A percentile compares a stretch with the other conserved stretches of the same genome.
These are phyloP conservation scores for Tridacna crocea DNA, from an alignment of 2,888 invertebrate species.

Conservation along the genomic window DNA sequence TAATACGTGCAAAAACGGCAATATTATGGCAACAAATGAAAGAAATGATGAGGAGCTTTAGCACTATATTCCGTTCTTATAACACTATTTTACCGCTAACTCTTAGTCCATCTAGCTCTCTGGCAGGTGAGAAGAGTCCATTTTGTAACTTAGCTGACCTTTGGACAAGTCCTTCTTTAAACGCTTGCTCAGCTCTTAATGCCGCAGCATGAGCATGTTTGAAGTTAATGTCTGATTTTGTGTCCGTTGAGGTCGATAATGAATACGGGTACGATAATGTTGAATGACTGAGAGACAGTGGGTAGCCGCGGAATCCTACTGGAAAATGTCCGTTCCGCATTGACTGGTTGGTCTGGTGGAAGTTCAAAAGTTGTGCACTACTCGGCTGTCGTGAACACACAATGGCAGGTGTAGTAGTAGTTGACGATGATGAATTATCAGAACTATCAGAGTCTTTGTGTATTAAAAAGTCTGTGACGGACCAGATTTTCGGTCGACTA, in stretches of 20 bases:
- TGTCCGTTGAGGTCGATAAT: slow-evolving; percentile 69
- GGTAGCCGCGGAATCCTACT: slow-evolving; percentile 68
- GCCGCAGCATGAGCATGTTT: slow-evolving; percentile 58
- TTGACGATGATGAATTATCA: slow-evolving; percentile 40
- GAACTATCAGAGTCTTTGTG: slow-evolving; percentile 53
- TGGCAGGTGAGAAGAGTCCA: slow-evolving; percentile 76
- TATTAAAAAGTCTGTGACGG: slow-evolving; percentile 72
- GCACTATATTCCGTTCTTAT: slow-evolving; percentile 22
- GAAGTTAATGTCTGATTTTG: slow-evolving; percentile 57
- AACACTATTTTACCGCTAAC: slow-evolving; percentile 66
- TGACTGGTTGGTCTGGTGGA: slow-evolving; percentile 67
- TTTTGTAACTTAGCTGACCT: slow-evolving; percentile 68
- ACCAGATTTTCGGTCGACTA: slow-evolving; percentile 75
- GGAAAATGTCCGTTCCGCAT: slow-evolving; percentile 69
- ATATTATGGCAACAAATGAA: background rate
- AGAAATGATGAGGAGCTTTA: background rate
- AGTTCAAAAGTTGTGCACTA: slow-evolving; percentile 65
- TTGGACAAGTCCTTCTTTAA: slow-evolving; percentile 61
- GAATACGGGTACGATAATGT: slow-evolving; percentile 80
- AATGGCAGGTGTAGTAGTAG: slow-evolving; percentile 61
- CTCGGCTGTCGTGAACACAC: slow-evolving; percentile 61
- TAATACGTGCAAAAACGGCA: too few species aligned
- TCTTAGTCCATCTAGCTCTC: slow-evolving; percentile 77
- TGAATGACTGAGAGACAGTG: slow-evolving; percentile 75
- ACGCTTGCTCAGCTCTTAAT: slow-evolving; percentile 60